These are phyloP conservation scores for Drosophila fulvimacula DNA, from an alignment of 2,888 invertebrate species.

Conservation along the genomic window DNA sequence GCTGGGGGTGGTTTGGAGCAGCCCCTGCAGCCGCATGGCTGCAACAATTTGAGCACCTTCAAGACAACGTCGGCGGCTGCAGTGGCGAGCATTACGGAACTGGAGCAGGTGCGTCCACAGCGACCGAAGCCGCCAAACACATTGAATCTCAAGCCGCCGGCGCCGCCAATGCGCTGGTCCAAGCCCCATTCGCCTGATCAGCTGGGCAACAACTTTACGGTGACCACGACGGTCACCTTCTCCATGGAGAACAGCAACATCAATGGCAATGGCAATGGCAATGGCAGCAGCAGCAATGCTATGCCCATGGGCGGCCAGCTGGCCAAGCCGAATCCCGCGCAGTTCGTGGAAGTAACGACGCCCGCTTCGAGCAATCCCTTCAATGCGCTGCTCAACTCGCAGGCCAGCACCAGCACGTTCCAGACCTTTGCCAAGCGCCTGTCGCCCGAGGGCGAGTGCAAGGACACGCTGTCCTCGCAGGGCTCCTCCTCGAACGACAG, in stretches of 20 bases:
- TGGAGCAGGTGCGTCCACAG: slow-evolving; percentile 86
- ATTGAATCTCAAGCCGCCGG: slow-evolving; percentile 92
- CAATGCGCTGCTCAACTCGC: slow-evolving; percentile 74
- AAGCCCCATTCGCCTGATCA: slow-evolving; percentile 88
- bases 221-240: slow-evolving; percentile 94
- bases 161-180: slow-evolving; percentile 94
- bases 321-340: slow-evolving; percentile 48
- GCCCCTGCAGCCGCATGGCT: slow-evolving; percentile 19
- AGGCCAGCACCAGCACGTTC: slow-evolving; percentile 81
- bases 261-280: background rate
- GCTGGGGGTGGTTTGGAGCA: no score
- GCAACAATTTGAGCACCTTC: slow-evolving; percentile 87
- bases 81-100: slow-evolving; percentile 17
- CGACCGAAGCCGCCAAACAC: slow-evolving; percentile 94
- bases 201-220: slow-evolving; percentile 89
- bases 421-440: slow-evolving; percentile 89
- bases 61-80: slow-evolving; percentile 82
- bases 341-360: slow-evolving; percentile 84
- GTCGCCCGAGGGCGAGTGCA: slow-evolving; percentile 88
- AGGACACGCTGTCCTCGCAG: slow-evolving; percentile 88
- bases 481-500: slow-evolving; percentile 85
- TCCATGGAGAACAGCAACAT: slow-evolving; percentile 86
- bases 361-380: slow-evolving; percentile 80
- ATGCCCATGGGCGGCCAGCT: background rate
- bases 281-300: slow-evolving; percentile 4